These are phyloP conservation scores for Melanogrammus aeglefinus DNA, from an alignment of 2,797 vertebrate species.

Conservation along the genomic window DNA sequence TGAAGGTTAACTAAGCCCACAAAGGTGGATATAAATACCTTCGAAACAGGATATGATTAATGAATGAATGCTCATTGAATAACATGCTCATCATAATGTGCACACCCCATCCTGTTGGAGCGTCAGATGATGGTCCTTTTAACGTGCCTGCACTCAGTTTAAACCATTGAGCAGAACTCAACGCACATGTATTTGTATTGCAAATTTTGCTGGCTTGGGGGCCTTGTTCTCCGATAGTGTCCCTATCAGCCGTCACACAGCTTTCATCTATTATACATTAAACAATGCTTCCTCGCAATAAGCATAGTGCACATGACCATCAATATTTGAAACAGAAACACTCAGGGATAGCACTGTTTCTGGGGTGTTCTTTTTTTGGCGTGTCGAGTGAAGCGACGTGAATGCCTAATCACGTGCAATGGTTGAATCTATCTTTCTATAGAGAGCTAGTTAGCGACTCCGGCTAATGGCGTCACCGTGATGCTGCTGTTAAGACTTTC, in stretches of 20 bases:
- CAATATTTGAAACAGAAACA: conserved; percentile 62
- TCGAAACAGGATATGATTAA: not conserved
- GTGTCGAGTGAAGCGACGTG: conserved; percentile 25
- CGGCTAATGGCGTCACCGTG: no score
- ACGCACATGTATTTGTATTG: not conserved
- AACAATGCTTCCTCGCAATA: conserved; percentile 30
- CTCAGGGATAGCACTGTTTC: conserved; percentile 34
- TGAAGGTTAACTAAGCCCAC: not conserved
- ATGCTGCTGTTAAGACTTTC: no score
- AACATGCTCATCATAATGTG: not conserved
- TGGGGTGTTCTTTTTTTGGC: not conserved
- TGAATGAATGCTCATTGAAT: not conserved
- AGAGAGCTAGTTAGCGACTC: not conserved
- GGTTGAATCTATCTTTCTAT: not conserved
- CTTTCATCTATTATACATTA: conserved; percentile 57
- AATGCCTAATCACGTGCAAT: not conserved
- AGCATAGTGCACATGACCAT: conserved; percentile 42
- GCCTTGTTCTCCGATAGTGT: conserved; percentile 33
- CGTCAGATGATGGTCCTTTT: not conserved
- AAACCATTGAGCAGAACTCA: not conserved
- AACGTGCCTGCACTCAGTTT: not conserved
- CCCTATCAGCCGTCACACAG: conserved; percentile 41
- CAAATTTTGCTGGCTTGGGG: not conserved
- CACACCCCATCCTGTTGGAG: not conserved
- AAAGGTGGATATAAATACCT: not conserved